A percentile compares a stretch with the other conserved stretches of the same genome.
Evolutionary conservation across 2,888 invertebrate species (phyloP).

Genomic region (Lasioglossum calceatum): DNA sequence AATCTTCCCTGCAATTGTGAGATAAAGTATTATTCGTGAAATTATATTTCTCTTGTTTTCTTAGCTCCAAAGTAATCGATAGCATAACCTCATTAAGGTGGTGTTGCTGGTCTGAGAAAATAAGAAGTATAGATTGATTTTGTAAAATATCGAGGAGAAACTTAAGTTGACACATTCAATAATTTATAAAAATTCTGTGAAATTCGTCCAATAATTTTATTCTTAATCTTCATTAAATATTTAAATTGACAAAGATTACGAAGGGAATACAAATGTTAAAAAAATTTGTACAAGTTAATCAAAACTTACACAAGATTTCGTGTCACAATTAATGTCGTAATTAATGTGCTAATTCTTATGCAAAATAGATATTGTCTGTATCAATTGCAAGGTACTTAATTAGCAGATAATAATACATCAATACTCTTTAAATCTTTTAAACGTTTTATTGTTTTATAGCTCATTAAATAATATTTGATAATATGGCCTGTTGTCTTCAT

Average conservation of each 20-base stretch:
- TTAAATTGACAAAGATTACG: neutral
- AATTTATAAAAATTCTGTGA: neutral
- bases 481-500: too few relatives aligned
- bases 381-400: too few relatives aligned
- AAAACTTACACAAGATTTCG: too few relatives aligned
- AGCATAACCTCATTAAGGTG: neutral
- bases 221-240: neutral
- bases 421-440: too few relatives aligned
- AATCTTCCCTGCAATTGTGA: neutral
- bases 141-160: neutral
- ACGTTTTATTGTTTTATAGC: too few relatives aligned
- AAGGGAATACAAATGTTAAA: neutral
- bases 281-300: neutral
- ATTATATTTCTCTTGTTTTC: neutral
- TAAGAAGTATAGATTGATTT: neutral
- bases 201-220: neutral
- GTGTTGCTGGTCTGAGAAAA: neutral
- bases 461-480: too few relatives aligned
- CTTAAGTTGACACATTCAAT: neutral
- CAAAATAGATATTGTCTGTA: too few relatives aligned
- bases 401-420: too few relatives aligned
- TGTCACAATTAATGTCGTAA: too few relatives aligned
- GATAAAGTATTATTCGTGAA: conserved; percentile 21
- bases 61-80: neutral
- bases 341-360: too few relatives aligned